phyloP scores from a whole-genome alignment of 2,113 vertebrate species.

The Odocoileus virginianus region DNA sequence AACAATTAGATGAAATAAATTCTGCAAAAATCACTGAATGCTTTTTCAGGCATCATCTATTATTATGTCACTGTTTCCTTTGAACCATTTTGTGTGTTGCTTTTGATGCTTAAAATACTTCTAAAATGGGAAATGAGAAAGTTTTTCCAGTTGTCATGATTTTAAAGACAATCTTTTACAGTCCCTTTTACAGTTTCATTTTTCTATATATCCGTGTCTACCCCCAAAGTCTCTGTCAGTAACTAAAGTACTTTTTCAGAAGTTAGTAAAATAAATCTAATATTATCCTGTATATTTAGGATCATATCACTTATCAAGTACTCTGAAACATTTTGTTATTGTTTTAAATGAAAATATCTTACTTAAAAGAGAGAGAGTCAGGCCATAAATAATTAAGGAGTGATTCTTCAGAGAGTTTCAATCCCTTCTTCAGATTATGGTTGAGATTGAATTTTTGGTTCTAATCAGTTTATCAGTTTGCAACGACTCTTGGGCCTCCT shows the following conservation, averaged over 20 bases:
- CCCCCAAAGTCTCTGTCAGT: background rate
- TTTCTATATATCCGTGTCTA: background rate
- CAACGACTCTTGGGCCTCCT: background rate
- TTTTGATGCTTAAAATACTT: slow-evolving; percentile 46
- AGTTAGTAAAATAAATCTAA: background rate
- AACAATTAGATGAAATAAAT: slow-evolving; percentile 50
- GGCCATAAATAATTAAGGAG: background rate
- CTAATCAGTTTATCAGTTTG: background rate
- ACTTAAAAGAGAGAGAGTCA: background rate
- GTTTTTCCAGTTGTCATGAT: slow-evolving; percentile 52
- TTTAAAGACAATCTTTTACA: slow-evolving; percentile 49
- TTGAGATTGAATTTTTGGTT: background rate
- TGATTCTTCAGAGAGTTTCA: background rate
- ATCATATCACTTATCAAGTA: background rate
- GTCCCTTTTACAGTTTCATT: slow-evolving; percentile 41
- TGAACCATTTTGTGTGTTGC: slow-evolving; percentile 21
- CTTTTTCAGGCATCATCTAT: background rate
- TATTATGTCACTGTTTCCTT: slow-evolving; percentile 33
- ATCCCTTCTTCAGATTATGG: background rate
- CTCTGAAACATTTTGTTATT: background rate
- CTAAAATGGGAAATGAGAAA: slow-evolving; percentile 44
- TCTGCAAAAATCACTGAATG: background rate
- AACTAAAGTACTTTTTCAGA: background rate
- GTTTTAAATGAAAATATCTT: background rate
- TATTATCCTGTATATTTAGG: background rate